Evolutionary conservation across 2,888 invertebrate genomes (phyloP).

Genomic region (Xylophagus ater): DNA sequence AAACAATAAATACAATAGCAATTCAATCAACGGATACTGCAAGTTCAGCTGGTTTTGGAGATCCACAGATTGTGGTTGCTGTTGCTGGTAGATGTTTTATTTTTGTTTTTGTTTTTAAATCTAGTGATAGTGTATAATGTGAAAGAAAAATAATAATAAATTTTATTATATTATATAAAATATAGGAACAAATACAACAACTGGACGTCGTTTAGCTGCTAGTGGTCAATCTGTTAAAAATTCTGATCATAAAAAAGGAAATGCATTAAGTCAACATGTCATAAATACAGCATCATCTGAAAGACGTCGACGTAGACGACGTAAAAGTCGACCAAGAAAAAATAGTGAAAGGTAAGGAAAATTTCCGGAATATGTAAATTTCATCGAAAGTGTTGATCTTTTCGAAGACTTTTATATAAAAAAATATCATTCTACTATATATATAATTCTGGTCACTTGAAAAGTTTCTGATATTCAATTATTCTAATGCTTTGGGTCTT

Average conservation of each 20-base stretch:
- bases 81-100: slow-evolving; percentile 22
- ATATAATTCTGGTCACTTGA: too few species aligned
- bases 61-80: slow-evolving; percentile 30
- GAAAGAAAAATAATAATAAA: too few species aligned
- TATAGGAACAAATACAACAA: slow-evolving; percentile 28
- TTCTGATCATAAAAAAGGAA: slow-evolving; percentile 13
- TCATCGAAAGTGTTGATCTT: too few species aligned
- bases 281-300: slow-evolving; percentile 37
- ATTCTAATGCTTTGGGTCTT: too few species aligned
- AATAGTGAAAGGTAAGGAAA: slow-evolving; percentile 19
- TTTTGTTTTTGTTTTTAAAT: slow-evolving; percentile 4
- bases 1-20: slow-evolving; percentile 17
- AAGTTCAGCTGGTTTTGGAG: slow-evolving; percentile 36
- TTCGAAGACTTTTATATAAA: too few species aligned
- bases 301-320: slow-evolving; percentile 32
- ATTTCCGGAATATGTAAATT: too few species aligned
- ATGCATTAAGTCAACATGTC: slow-evolving; percentile 34
- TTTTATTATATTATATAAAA: too few species aligned
- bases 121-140: slow-evolving; percentile 6
- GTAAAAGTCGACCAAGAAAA: slow-evolving; percentile 35
- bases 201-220: slow-evolving; percentile 33
- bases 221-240: slow-evolving; percentile 24
- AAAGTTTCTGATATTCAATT: too few species aligned
- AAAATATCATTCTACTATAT: too few species aligned
- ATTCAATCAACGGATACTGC: slow-evolving; percentile 33